Base-by-base conservation (phyloP, 2,797 vertebrate species). In the Varecia variegata region DNA sequence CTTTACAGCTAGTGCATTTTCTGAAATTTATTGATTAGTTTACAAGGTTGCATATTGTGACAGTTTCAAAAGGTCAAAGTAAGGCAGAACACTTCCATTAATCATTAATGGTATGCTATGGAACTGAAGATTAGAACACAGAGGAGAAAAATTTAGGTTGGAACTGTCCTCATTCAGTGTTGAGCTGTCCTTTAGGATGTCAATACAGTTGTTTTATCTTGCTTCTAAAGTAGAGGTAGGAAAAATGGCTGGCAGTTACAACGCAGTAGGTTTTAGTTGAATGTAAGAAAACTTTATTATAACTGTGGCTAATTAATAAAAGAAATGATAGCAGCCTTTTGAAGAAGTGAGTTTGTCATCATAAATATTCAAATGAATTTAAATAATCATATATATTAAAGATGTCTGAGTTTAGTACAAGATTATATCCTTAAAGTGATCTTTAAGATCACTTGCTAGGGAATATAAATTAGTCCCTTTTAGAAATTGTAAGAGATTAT, bases 51-150 rank as follows among this genome's bases (percentile, higher is more conserved):
- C 58, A 67, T 60, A 58, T 50, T 84, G 83, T 77, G 68, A 83
- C 40, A 71, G 0, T 58, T 77, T 88, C 32, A 62, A 89, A 80
- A 91, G 85, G 73, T 93, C 82, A 95, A 95, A 93, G 68, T n/a
- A 65, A 74, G 52, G 13, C 23, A 50, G 30, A 92, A 56, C 73
- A 13, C 21, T 58, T 76, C 40, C 0, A 2, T 82, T 92, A 97
- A 82, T 97, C 60, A 88, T 96, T 97, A 40, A 60, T 74, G 12
- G 12, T 73, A 45, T 90, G 73, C 38, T 12, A 18, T 83, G 82
- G 27, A 21, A 23, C 68, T 74, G n/a, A 43, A 14, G 47, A 73
- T 45, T 35, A 73, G 38, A 43, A 17, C 12, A 15, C 0, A 23
- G 2, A 68, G 35, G 30, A 12, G 43, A 43, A 81, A 32, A 67